phyloP scores from a whole-genome alignment of 2,113 vertebrate species.

The Morone chrysops region DNA sequence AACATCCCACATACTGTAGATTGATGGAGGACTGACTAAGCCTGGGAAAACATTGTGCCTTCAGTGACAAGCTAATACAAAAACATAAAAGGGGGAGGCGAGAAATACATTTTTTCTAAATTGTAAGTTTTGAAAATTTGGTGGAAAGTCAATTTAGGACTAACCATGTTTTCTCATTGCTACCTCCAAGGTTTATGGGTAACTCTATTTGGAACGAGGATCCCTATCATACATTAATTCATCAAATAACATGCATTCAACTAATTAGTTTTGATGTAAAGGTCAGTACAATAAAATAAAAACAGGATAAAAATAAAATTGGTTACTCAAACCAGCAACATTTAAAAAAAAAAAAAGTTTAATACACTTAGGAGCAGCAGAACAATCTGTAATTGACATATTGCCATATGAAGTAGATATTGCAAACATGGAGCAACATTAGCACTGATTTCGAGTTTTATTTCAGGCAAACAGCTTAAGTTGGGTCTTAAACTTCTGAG shows the following conservation, averaged over 20 bases:
- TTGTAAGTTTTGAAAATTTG: slow-evolving; percentile 13
- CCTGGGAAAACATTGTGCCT: slow-evolving; percentile 15
- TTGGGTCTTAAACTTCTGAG: not conserved
- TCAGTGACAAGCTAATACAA: slow-evolving; percentile 13
- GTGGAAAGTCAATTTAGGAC: not conserved
- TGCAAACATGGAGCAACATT: not conserved
- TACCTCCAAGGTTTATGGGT: not conserved
- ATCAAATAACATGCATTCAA: not conserved
- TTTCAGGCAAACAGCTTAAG: not conserved
- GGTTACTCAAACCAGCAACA: not conserved
- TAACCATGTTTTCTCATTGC: not conserved
- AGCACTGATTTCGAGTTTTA: slow-evolving; percentile 12
- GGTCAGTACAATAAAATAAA: not conserved
- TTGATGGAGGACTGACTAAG: slow-evolving; percentile 25
- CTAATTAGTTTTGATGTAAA: not conserved
- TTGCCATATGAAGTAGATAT: not conserved
- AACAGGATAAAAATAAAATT: not conserved
- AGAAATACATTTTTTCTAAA: not conserved
- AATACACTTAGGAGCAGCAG: not conserved
- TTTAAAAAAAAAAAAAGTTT: no score
- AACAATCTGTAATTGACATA: not conserved
- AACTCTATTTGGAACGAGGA: not conserved
- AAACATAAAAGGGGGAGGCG: not conserved
- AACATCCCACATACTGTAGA: slow-evolving; percentile 24
- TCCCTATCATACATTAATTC: not conserved